A percentile compares a stretch with the other conserved stretches of the same genome.
Evolutionary conservation across 1,140 invertebrate genomes (phyloP).

Genomic region (Trissolcus basalis): DNA sequence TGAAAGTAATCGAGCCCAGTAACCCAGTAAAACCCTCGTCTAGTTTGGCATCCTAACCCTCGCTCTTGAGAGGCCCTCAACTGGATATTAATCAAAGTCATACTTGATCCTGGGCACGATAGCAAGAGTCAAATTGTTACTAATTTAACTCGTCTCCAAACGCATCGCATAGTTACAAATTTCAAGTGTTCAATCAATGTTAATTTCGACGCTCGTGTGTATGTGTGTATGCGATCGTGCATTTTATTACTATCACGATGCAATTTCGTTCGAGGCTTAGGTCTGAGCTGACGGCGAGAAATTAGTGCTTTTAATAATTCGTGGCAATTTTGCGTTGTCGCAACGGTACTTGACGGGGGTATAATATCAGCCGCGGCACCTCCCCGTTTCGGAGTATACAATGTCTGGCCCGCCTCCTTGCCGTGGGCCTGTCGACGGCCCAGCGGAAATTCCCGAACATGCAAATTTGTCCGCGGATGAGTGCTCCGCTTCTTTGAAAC

Average conservation of each 20-base stretch:
- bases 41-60: too few relatives aligned
- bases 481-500: conserved; percentile 52
- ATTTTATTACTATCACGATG: conserved; percentile 36
- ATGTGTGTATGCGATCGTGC: conserved; percentile 14
- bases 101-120: neutral
- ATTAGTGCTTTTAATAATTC: conserved; percentile 54
- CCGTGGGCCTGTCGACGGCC: conserved; percentile 41
- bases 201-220: conserved; percentile 12
- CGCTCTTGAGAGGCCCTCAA: neutral
- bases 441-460: conserved; percentile 55
- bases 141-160: conserved; percentile 22
- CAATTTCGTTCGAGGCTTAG: conserved; percentile 40
- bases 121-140: conserved; percentile 17
- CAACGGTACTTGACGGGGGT: conserved; percentile 31
- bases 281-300: conserved; percentile 28
- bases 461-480: conserved; percentile 53
- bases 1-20: too few relatives aligned
- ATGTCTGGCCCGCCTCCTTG: conserved; percentile 37
- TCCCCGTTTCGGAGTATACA: conserved; percentile 33
- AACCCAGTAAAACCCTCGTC: too few relatives aligned
- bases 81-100: conserved; percentile 2
- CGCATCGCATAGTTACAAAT: conserved; percentile 24
- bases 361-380: conserved; percentile 41
- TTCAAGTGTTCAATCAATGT: conserved; percentile 26
- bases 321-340: conserved; percentile 49